phyloP scores from a whole-genome alignment of 2,888 invertebrate species.

The Drosophila barbarae region DNA sequence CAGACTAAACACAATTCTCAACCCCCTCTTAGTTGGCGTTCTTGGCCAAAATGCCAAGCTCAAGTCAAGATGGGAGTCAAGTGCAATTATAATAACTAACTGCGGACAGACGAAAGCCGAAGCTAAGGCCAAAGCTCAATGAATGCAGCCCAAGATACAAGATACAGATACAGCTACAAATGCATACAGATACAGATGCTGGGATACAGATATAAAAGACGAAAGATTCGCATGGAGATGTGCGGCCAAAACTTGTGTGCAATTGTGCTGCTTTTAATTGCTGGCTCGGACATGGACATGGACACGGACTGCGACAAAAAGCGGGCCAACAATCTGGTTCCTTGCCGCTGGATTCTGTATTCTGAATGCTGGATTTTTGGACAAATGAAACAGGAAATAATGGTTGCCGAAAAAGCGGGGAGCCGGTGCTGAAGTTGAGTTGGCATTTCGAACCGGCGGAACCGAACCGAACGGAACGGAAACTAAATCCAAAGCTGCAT shows the following conservation, averaged over 20 bases:
- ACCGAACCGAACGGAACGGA: conserved; percentile 25
- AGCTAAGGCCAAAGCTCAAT: conserved; percentile 29
- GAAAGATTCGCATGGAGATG: conserved; percentile 33
- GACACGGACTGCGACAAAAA: conserved; percentile 38
- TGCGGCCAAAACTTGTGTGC: conserved; percentile 52
- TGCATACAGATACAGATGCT: conserved; percentile 4
- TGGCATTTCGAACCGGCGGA: conserved; percentile 30
- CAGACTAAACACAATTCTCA: conserved; percentile 32
- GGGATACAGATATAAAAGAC: conserved; percentile 12
- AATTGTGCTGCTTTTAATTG: conserved; percentile 74
- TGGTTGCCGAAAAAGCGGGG: conserved; percentile 5
- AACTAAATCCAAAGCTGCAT: conserved; percentile 35
- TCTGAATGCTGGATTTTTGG: not conserved
- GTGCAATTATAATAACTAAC: conserved; percentile 44
- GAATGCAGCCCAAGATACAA: conserved; percentile 21
- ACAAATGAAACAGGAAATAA: conserved; percentile 40
- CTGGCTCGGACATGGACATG: conserved; percentile 54
- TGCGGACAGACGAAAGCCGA: conserved; percentile 25
- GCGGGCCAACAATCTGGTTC: conserved; percentile 18
- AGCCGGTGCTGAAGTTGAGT: conserved; percentile 4
- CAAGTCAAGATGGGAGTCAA: conserved; percentile 35
- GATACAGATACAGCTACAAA: not conserved
- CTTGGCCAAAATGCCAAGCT: conserved; percentile 13
- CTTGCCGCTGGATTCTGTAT: not conserved
- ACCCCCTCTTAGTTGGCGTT: not conserved